Base-by-base conservation (phyloP, 2,113 vertebrate species). In the Nothobranchius kuhntae region DNA sequence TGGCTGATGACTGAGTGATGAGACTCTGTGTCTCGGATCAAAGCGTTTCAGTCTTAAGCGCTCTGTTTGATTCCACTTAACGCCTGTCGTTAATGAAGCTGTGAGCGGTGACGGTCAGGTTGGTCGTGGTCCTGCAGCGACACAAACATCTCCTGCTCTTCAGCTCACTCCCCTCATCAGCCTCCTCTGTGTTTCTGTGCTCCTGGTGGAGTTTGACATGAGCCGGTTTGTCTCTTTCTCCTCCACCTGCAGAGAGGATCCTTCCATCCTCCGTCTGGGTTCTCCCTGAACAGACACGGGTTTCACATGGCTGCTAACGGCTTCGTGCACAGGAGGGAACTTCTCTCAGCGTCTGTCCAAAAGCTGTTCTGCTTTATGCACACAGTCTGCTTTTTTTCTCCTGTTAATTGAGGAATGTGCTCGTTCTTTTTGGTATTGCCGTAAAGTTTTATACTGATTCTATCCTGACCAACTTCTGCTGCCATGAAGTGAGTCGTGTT, bases 271-370 rank as follows among this genome's bases (percentile, higher is more conserved):
- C 53, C 40, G 62, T 62, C 38, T 67, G 57, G 10, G 47, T 48
- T 62, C 6, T 81, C 68, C 67, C 62, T 7, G 2, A 77, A 78
- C 66, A 76, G n/a, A 67, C 74, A 68, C 48, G 36, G 38, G 8
- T 75, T 83, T 79, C 79, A 89, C 77, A 73, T 78, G 80, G 84
- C 53, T 81, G 72, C 42, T 30, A 1, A 48, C 48, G 63, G 30
- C 55, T 65, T 83, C 59, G 26, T 76, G 68, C 65, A 40, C 71
- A 62, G 50, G 65, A 30, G 1, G 78, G 36, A 50, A 5, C 42
- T 65, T 75, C 73, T 73, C 78, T 63, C 48, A 71, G 71, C 86
- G 74, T 86, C 82, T 78, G 78, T 85, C 77, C 61, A 53, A 73
- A 74, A 72, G 47, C 24, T 38, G 72, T 85, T 85, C 78, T 58